Evolutionary conservation across 2,888 invertebrate genomes (phyloP).

Genomic region (Saturnia japonica): DNA sequence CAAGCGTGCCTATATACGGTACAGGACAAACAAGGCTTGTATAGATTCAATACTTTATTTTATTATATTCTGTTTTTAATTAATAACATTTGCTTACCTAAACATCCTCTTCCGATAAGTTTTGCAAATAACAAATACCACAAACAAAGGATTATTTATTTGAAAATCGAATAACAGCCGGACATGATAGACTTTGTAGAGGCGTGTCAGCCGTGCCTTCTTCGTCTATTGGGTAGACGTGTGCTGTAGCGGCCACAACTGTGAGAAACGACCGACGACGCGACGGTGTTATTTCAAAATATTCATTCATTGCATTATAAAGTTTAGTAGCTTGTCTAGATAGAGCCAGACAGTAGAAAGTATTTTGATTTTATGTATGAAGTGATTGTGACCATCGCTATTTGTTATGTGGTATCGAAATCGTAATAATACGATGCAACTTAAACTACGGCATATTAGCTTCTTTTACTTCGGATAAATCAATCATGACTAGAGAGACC

Average conservation of each 20-base stretch:
- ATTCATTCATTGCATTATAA: conserved; percentile 9
- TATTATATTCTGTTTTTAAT: neutral
- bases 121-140: conserved; percentile 9
- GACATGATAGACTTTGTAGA: conserved; percentile 57
- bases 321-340: conserved; percentile 20
- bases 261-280: conserved; percentile 28
- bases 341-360: neutral
- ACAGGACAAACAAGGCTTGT: neutral
- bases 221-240: conserved; percentile 36
- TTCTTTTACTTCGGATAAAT: too few species aligned
- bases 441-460: too few species aligned
- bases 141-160: conserved; percentile 41
- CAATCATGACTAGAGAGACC: too few species aligned
- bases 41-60: neutral
- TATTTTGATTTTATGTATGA: neutral
- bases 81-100: neutral
- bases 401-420: too few species aligned
- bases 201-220: conserved; percentile 57
- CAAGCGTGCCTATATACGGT: too few species aligned
- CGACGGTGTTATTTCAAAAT: conserved; percentile 20
- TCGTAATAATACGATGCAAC: too few species aligned
- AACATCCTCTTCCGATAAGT: neutral
- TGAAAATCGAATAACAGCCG: conserved; percentile 49
- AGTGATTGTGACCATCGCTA: neutral
- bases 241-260: conserved; percentile 33